phyloP scores from a whole-genome alignment of 1,140 invertebrate genomes.

The Polyergus mexicanus region DNA sequence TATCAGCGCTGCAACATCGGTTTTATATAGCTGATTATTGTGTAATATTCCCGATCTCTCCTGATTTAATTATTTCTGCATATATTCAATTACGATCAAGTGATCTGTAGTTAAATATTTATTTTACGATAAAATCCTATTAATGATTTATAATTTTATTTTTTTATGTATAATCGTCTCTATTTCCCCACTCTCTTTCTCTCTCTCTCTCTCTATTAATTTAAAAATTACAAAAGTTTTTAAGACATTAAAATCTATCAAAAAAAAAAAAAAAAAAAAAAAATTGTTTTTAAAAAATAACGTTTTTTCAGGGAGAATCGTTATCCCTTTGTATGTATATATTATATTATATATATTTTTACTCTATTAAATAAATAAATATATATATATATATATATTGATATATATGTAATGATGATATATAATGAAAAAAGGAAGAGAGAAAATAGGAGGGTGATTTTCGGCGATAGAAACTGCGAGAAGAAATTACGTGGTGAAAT shows the following conservation, averaged over 20 bases:
- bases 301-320: not conserved
- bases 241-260: not conserved
- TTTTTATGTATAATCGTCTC: not conserved
- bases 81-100: constrained; percentile 49
- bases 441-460: constrained; percentile 5
- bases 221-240: not conserved
- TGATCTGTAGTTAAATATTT: constrained; percentile 50
- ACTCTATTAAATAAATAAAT: too few relatives aligned
- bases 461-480: constrained; percentile 14
- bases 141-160: constrained; percentile 37
- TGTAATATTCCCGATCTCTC: constrained; percentile 31
- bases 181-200: not conserved
- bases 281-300: not conserved
- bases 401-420: constrained; percentile 4
- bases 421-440: too few relatives aligned
- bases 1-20: not conserved
- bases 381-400: too few relatives aligned
- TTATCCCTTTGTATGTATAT: not conserved
- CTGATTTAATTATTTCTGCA: constrained; percentile 53
- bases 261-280: not conserved
- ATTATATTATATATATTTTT: not conserved
- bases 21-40: constrained; percentile 33
- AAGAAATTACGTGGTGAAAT: constrained; percentile 44
- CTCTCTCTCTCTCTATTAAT: not conserved
- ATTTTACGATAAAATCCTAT: constrained; percentile 39